Evolutionary conservation across 2,113 vertebrate species (phyloP), one percentile per base, ranked within the genome.

Genomic region (Calypte anna): DNA sequence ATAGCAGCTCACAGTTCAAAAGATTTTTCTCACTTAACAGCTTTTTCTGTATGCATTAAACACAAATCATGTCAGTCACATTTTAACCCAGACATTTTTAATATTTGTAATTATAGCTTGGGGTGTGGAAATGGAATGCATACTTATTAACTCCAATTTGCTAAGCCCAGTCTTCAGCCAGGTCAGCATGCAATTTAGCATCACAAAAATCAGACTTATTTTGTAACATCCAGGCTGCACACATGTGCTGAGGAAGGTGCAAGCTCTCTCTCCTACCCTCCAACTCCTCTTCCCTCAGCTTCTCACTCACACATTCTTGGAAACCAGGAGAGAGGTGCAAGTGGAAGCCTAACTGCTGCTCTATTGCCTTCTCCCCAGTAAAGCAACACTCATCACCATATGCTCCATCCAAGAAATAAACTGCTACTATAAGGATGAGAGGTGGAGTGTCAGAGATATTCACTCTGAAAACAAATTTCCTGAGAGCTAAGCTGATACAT

Each of bases 1-100:
- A 90, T 7, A 88, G 57, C 72, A 88, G 48, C 79, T 86, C 67
- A 25, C n/a, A 90, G 85, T 74, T 93, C 82, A 94, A 78, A 91
- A 91, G 68, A 23, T 31, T 57, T 63, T 9, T 48, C 61, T 80
- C 68, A 23, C 53, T 80, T 68, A n/a, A 61, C 59, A 30, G 18
- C 48, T 36, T 28, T 55, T 92, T 88, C 64, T 46, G 22, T 33
- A 44, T 22, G 31, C 27, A 54, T 87, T 79, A 74, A 86, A 48
- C 48, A 78, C 66, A 78, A 89, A 59, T 7, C 62, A 20, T 3
- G 12, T 23, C 27, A 53, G 44, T 7, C 54, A 75, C 58, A 46
- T 72, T 94, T 91, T 48, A 96, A 82, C 61, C 28, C 23, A 31
- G 31, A 54, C 36, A 46, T 76, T 89, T 89, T 92, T 78, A 50